Evolutionary conservation across 2,888 invertebrate genomes (phyloP).

Genomic region (Machimus rusticus): DNA sequence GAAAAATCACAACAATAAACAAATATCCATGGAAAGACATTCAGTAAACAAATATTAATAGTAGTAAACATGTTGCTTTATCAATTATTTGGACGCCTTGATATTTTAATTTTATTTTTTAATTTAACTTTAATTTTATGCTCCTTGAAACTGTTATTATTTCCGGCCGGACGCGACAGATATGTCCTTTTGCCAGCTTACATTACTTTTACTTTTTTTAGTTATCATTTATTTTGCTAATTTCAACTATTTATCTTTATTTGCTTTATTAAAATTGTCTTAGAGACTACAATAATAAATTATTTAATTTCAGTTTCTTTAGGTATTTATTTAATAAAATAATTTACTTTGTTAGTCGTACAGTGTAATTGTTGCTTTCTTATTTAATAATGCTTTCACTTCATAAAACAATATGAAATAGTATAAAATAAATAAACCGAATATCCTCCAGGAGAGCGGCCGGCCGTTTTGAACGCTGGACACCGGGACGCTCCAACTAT

Average conservation of each 20-base stretch:
- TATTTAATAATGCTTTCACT: not conserved
- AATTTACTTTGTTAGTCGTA: constrained; percentile 26
- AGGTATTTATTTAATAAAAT: constrained; percentile 32
- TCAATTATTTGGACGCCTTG: constrained; percentile 43
- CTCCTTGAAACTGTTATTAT: not conserved
- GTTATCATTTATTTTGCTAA: constrained; percentile 40
- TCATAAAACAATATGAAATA: constrained; percentile 28
- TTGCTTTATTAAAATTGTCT: constrained; percentile 43
- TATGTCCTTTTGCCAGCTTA: not conserved
- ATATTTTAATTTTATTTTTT: constrained; percentile 37
- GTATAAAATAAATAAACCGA: constrained; percentile 25
- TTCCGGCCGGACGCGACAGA: not conserved
- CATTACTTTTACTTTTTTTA: constrained; percentile 20
- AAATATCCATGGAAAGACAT: constrained; percentile 38
- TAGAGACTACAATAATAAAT: constrained; percentile 47
- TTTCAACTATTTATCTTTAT: constrained; percentile 43
- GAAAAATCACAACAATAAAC: constrained; percentile 37
- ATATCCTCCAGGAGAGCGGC: not conserved
- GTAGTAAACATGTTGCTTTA: constrained; percentile 24
- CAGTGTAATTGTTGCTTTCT: constrained; percentile 10
- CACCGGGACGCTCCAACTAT: not conserved
- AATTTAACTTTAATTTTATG: constrained; percentile 23
- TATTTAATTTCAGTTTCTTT: constrained; percentile 41
- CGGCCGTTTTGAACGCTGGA: constrained; percentile 37
- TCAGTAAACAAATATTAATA: constrained; percentile 27